Evolutionary conservation across 2,888 invertebrate species (phyloP).

Genomic region (Proisotoma minuta): DNA sequence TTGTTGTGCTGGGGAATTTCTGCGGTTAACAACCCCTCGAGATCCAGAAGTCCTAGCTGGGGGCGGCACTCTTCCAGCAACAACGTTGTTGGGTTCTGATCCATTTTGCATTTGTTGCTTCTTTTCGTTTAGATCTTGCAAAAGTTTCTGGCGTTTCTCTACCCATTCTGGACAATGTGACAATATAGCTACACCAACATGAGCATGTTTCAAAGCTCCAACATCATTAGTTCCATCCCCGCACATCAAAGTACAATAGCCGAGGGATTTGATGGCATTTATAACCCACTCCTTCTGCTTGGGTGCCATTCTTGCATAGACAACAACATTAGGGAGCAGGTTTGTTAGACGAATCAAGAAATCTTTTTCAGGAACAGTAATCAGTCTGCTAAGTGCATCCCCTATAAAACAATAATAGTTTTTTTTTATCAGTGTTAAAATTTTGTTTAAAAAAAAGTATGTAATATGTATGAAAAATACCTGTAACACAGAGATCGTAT

Average conservation of each 20-base stretch:
- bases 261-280: constrained; percentile 77
- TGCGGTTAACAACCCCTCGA: background rate
- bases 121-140: constrained; percentile 36
- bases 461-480: constrained; percentile 50
- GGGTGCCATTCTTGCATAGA: constrained; percentile 95
- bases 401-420: constrained; percentile 13
- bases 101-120: constrained; percentile 11
- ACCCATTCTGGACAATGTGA: constrained; percentile 47
- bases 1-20: constrained; percentile 3
- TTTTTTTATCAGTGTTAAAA: background rate
- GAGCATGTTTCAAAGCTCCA: constrained; percentile 95
- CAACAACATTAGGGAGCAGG: constrained; percentile 77
- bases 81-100: background rate
- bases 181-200: constrained; percentile 61
- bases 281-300: constrained; percentile 98
- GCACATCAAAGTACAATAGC: constrained; percentile 93
- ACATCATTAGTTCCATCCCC: constrained; percentile 99
- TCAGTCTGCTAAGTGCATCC: constrained; percentile 30
- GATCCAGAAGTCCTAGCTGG: constrained; percentile 4
- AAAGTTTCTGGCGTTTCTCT: constrained; percentile 43
- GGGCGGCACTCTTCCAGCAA: constrained; percentile 7
- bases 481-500: constrained; percentile 91
- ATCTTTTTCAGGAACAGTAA: constrained; percentile 53
- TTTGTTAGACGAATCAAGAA: constrained; percentile 34
- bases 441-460: constrained; percentile 13